These are phyloP conservation scores for Leucania comma DNA, from an alignment of 2,888 invertebrate species.

Conservation along the genomic window DNA sequence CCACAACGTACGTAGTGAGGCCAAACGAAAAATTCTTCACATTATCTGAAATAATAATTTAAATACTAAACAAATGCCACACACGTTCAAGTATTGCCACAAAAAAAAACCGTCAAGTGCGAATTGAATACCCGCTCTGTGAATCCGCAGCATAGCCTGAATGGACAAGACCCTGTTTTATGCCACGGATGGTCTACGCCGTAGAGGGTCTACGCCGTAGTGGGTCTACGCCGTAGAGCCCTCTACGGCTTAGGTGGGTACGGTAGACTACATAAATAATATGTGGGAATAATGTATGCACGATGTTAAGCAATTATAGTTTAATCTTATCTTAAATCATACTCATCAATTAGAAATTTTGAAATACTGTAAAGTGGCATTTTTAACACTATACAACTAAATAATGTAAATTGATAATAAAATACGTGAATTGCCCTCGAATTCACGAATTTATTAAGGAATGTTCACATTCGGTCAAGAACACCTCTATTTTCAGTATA, in stretches of 20 bases:
- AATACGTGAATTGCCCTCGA: no score
- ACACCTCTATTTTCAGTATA: not conserved
- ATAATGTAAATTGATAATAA: not conserved
- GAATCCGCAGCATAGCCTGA: slow-evolving; percentile 23
- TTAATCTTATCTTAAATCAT: not conserved
- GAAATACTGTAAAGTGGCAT: not conserved
- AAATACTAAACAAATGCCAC: slow-evolving; percentile 53
- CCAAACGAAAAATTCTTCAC: slow-evolving; percentile 55
- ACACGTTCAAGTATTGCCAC: slow-evolving; percentile 38
- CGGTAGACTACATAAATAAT: not conserved
- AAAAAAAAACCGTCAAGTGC: slow-evolving; percentile 33
- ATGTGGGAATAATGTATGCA: not conserved
- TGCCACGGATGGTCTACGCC: no score
- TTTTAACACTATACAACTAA: not conserved
- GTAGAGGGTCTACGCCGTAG: not conserved
- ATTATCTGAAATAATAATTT: slow-evolving; percentile 56
- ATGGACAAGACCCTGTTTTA: not conserved
- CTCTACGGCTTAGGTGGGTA: slow-evolving; percentile 2
- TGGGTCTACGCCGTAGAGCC: not conserved
- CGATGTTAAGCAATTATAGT: not conserved
- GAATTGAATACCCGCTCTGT: slow-evolving; percentile 4
- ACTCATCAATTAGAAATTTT: slow-evolving; percentile 2
- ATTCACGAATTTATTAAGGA: not conserved
- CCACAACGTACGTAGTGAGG: slow-evolving; percentile 44
- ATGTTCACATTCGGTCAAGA: not conserved